Evolutionary conservation across 2,113 vertebrate species (phyloP).

Genomic region (Callorhinus ursinus): DNA sequence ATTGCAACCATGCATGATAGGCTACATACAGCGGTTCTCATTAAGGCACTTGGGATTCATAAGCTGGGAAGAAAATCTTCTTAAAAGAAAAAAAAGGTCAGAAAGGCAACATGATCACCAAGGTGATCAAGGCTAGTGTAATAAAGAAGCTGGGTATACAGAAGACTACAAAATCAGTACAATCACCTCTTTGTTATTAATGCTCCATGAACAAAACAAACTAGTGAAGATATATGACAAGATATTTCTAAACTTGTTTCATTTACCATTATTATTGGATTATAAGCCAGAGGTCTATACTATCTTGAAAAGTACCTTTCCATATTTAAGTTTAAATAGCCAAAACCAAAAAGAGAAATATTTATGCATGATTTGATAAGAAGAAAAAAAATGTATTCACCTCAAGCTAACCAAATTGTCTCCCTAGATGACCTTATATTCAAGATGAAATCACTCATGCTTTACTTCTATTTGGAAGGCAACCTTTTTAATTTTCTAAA

Average conservation of each 20-base stretch:
- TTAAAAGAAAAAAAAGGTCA: slow-evolving; percentile 9
- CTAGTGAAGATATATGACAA: neutral
- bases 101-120: slow-evolving; percentile 50
- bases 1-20: slow-evolving; percentile 20
- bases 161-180: slow-evolving; percentile 4
- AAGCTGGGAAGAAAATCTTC: slow-evolving; percentile 48
- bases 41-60: slow-evolving; percentile 68
- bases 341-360: neutral
- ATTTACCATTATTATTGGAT: neutral
- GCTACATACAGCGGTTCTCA: slow-evolving; percentile 10
- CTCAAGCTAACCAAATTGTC: neutral
- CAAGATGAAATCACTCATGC: neutral
- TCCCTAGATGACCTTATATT: neutral
- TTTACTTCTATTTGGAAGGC: neutral
- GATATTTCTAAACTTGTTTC: slow-evolving; percentile 9
- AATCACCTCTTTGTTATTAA: slow-evolving; percentile 4
- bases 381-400: neutral
- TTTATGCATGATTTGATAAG: neutral
- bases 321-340: neutral
- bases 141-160: slow-evolving; percentile 36
- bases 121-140: slow-evolving; percentile 44
- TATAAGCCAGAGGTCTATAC: neutral
- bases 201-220: slow-evolving; percentile 28
- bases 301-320: neutral
- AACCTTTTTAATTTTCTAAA: neutral